These are phyloP conservation scores for Agonum fuliginosum DNA, from an alignment of 2,888 invertebrate species.

Conservation along the genomic window DNA sequence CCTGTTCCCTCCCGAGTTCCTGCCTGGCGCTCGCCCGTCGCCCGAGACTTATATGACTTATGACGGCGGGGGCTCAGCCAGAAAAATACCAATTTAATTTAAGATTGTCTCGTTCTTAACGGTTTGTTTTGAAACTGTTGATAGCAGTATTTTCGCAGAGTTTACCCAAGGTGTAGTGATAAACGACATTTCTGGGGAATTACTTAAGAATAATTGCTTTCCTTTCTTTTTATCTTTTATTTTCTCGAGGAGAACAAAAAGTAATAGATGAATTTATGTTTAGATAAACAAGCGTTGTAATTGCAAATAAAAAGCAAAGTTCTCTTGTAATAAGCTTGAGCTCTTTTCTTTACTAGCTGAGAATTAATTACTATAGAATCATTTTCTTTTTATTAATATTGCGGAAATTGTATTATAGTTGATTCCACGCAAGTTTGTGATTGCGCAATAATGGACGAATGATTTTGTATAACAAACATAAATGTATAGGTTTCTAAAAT, in stretches of 20 bases:
- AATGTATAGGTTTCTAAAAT: too few relatives aligned
- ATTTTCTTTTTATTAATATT: conserved; percentile 9
- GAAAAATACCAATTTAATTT: conserved; percentile 68
- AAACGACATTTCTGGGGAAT: conserved; percentile 45
- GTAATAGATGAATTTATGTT: conserved; percentile 33
- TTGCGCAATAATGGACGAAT: too few relatives aligned
- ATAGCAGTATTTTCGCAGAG: conserved; percentile 33
- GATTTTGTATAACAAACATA: too few relatives aligned
- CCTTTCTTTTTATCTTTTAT: conserved; percentile 23
- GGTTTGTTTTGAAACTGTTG: conserved; percentile 54
- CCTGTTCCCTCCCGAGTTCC: not conserved
- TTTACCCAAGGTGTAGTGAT: conserved; percentile 37
- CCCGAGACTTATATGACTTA: conserved; percentile 66
- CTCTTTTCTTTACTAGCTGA: not conserved
- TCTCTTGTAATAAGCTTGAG: conserved; percentile 2
- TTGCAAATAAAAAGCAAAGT: not conserved
- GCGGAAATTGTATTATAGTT: not conserved
- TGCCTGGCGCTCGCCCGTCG: not conserved
- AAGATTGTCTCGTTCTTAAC: conserved; percentile 62
- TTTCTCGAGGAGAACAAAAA: conserved; percentile 7
- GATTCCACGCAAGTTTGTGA: too few relatives aligned
- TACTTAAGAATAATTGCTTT: conserved; percentile 50
- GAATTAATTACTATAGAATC: conserved; percentile 5
- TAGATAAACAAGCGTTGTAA: conserved; percentile 18
- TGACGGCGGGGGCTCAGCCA: conserved; percentile 63